Conservation (phyloP, 2,113 vertebrate genomes). For the Ptychochromis oligacanthus region DNA sequence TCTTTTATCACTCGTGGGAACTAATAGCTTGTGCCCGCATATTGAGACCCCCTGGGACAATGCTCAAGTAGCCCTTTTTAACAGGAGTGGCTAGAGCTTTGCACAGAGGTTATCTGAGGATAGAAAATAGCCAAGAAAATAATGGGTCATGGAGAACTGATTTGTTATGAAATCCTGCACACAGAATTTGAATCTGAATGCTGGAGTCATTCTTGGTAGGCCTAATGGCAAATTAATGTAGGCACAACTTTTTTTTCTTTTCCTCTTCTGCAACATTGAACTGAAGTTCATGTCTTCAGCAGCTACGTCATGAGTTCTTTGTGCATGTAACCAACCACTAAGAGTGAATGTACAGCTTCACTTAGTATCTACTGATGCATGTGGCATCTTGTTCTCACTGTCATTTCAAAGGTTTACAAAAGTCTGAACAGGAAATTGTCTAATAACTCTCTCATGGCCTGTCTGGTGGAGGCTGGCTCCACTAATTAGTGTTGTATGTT, state of each 20-base stretch:
- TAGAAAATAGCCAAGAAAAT: slow-evolving; percentile 33
- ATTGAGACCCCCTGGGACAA: not conserved
- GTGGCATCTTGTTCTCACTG: not conserved
- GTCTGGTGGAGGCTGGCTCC: not conserved
- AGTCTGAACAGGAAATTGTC: not conserved
- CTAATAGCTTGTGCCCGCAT: not conserved
- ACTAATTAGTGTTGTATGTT: not conserved
- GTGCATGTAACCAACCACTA: not conserved
- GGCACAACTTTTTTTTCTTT: not conserved
- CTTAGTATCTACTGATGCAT: not conserved
- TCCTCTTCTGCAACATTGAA: not conserved
- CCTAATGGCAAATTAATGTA: slow-evolving; percentile 3
- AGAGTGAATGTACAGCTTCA: not conserved
- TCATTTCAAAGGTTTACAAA: not conserved
- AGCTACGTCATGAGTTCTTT: not conserved
- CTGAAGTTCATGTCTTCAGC: not conserved
- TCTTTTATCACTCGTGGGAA: slow-evolving; percentile 11
- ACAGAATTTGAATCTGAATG: slow-evolving; percentile 16
- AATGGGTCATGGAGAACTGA: slow-evolving; percentile 26
- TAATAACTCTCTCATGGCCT: not conserved
- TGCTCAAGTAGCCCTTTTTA: slow-evolving; percentile 9
- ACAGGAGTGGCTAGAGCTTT: not conserved
- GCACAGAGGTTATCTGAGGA: slow-evolving; percentile 15
- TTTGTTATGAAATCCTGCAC: slow-evolving; percentile 30
- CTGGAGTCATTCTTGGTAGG: not conserved